phyloP scores from a whole-genome alignment of 64 coral and sea anemone species.

The Montipora efflorescens region DNA sequence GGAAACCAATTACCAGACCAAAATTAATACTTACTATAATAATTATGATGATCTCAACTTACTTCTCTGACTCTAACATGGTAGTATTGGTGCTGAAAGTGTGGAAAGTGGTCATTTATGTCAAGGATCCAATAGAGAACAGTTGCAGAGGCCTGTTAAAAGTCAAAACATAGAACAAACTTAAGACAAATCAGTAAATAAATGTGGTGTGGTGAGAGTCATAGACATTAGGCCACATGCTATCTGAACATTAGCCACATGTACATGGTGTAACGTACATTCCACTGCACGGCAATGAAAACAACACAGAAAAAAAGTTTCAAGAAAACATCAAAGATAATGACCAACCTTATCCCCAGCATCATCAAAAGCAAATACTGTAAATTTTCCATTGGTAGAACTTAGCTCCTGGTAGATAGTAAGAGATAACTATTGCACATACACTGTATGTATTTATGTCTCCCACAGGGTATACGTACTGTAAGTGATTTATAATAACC shows the following conservation, averaged over 20 bases:
- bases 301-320: too few species aligned
- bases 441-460: too few species aligned
- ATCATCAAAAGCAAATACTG: slow-evolving; percentile 38
- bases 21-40: too few species aligned
- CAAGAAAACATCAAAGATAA: neutral
- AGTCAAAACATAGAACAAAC: neutral
- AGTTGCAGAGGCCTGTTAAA: slow-evolving; percentile 3
- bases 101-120: slow-evolving; percentile 13
- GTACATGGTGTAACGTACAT: too few species aligned
- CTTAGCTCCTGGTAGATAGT: neutral
- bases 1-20: too few species aligned
- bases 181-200: too few species aligned
- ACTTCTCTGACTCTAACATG: slow-evolving; percentile 4
- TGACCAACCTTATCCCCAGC: neutral
- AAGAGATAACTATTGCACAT: neutral
- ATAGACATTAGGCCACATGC: too few species aligned
- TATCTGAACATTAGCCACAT: too few species aligned
- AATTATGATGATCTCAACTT: neutral
- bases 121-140: slow-evolving; percentile 19
- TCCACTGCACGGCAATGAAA: too few species aligned
- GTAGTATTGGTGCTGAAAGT: slow-evolving; percentile 14
- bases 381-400: slow-evolving; percentile 1
- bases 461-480: too few species aligned
- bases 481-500: too few species aligned
- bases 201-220: too few species aligned